Base-by-base conservation (phyloP, 2,113 vertebrate genomes). In the Mystacornis crossleyi region DNA sequence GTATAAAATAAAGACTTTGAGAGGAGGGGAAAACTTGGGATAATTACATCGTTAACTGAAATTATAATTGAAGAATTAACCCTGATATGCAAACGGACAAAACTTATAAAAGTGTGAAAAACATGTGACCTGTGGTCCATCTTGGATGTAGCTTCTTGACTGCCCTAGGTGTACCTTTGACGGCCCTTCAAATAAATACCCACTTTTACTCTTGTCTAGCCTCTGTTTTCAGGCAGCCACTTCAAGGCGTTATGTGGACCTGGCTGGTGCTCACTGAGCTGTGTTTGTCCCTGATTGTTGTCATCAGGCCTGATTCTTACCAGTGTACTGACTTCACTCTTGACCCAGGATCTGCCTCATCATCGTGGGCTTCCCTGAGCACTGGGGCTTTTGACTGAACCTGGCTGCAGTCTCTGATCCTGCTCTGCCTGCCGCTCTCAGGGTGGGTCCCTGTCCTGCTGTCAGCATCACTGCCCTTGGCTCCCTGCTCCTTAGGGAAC, bases 291-390 rank as follows among this genome's bases (percentile, higher is more conserved):
- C 14, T 85, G 42, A 1, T 8, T 90, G 20, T 29, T 53, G 3
- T 23, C 2, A 13, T 10, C 34, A 58, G 38, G 10, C 8, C 18
- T 85, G 33, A 33, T 71, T 61, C n/a, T 81, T 47, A 50, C 6
- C 33, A 20, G 43, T 26, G 33, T 29, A 33, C 40, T 75, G 16
- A 28, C 11, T 81, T 75, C 19, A 25, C 40, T 31, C 36, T 65
- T 65, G 43, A 48, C n/a, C 17, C 14, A 26, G 48, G 28, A 24
- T 26, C 33, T 75, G 28, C 14, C 5, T 43, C 16, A 20, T 54
- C 4, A 1, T 28, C 2, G 0, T 13, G 28, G 33, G 6, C 18
- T 47, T 88, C 26, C 9, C 9, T 85, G 20, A 33, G 29, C 6
- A 4, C 6, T 18, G 16, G 10, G 26, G 7, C 7, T 51, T 23